phyloP scores from a whole-genome alignment of 2,113 vertebrate species.

The Cacatua alba region DNA sequence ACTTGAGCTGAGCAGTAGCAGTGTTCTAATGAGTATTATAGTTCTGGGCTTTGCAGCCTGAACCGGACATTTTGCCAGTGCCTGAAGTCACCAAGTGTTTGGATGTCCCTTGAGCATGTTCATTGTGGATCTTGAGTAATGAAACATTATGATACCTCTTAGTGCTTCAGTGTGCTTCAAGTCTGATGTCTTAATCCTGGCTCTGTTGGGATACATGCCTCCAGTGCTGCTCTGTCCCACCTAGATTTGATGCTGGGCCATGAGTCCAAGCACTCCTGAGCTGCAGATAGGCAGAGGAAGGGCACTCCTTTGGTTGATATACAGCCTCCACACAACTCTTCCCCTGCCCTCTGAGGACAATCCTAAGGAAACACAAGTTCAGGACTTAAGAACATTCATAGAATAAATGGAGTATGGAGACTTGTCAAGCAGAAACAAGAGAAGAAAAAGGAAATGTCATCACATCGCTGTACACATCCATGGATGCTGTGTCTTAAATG shows the following conservation, averaged over 20 bases:
- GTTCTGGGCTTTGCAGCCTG: background rate
- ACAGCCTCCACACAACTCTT: background rate
- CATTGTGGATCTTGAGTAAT: background rate
- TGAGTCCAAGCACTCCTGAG: background rate
- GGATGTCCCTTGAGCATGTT: background rate
- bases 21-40: background rate
- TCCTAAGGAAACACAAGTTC: background rate
- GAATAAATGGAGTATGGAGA: background rate
- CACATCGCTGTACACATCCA: background rate
- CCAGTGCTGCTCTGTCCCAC: background rate
- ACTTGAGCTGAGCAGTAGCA: background rate
- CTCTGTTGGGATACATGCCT: background rate
- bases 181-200: background rate
- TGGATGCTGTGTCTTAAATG: background rate
- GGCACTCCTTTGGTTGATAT: background rate
- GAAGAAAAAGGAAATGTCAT: background rate
- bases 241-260: rapidly evolving
- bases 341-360: background rate
- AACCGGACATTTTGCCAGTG: background rate
- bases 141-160: background rate
- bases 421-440: background rate
- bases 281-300: background rate
- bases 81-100: background rate
- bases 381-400: background rate
- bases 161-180: background rate